A percentile compares a stretch with the other conserved stretches of the same genome.
Evolutionary conservation across 2,113 vertebrate species (phyloP).

Genomic region (Empidonax traillii): DNA sequence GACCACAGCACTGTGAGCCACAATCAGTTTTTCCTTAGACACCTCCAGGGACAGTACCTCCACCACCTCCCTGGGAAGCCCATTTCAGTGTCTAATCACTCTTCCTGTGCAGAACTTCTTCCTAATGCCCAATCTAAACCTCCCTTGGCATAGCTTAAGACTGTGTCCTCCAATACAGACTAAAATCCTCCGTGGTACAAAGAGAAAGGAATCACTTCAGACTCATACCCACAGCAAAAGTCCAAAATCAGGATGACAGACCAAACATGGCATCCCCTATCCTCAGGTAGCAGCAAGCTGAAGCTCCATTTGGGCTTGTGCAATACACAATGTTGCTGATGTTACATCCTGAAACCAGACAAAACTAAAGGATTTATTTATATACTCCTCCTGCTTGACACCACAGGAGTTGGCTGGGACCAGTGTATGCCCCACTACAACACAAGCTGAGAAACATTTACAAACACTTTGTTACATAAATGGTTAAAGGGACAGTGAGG

Average conservation of each 20-base stretch:
- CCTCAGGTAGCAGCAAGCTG: not conserved
- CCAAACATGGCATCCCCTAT: rapidly evolving
- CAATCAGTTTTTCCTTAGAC: too few species aligned
- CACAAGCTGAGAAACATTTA: slow-evolving; percentile 15
- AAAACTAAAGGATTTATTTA: slow-evolving; percentile 3
- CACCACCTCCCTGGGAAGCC: too few species aligned
- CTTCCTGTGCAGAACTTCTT: too few species aligned
- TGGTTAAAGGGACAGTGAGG: not conserved
- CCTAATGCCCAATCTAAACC: too few species aligned
- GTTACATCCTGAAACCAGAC: not conserved
- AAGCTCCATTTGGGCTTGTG: not conserved
- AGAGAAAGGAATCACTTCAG: too few species aligned
- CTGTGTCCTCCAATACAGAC: not conserved
- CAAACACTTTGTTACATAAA: not conserved
- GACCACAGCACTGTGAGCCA: too few species aligned
- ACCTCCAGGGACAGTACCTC: too few species aligned
- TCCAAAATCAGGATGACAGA: not conserved
- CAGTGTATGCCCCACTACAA: not conserved
- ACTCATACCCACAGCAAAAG: too few species aligned
- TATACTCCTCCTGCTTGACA: not conserved
- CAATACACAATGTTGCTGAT: not conserved
- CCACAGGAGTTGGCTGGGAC: not conserved
- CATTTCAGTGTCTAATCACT: too few species aligned
- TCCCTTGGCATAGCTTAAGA: too few species aligned
- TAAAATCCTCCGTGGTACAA: too few species aligned